Evolutionary conservation across 1,140 invertebrate species (phyloP).

Genomic region (Saccostrea cuccullata): DNA sequence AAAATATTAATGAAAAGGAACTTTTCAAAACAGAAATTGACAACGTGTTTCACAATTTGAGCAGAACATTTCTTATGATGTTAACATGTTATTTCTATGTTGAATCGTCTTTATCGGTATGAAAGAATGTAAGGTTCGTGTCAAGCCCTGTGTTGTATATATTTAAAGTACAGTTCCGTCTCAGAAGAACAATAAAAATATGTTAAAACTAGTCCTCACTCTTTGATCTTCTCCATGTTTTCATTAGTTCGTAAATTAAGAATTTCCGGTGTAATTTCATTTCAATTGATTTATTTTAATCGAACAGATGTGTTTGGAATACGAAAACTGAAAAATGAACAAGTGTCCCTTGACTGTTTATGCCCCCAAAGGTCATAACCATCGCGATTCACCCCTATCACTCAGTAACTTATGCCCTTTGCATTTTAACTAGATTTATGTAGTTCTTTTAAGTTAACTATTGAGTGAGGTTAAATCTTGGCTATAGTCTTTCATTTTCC

Average conservation of each 20-base stretch:
- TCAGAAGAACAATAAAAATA: slow-evolving; percentile 19
- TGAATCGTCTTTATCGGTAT: slow-evolving; percentile 30
- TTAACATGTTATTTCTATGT: slow-evolving; percentile 20
- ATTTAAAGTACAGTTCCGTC: slow-evolving; percentile 14
- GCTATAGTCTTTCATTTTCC: slow-evolving; percentile 15
- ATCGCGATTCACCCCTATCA: background rate
- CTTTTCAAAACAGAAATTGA: slow-evolving; percentile 18
- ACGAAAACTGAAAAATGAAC: slow-evolving; percentile 31
- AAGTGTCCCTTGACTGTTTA: background rate
- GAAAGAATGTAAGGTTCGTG: slow-evolving; percentile 20
- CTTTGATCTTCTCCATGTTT: slow-evolving; percentile 29
- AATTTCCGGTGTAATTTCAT: slow-evolving; percentile 37
- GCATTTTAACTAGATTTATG: slow-evolving; percentile 11
- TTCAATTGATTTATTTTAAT: slow-evolving; percentile 38
- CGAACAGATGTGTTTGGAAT: slow-evolving; percentile 37
- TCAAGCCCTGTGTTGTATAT: slow-evolving; percentile 15
- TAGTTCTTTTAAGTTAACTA: slow-evolving; percentile 8
- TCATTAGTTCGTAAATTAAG: slow-evolving; percentile 38
- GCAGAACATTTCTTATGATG: slow-evolving; percentile 33
- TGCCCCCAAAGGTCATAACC: background rate
- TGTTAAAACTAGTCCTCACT: slow-evolving; percentile 27
- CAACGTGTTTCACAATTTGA: slow-evolving; percentile 28
- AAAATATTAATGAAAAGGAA: slow-evolving; percentile 16
- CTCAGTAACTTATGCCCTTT: slow-evolving; percentile 7
- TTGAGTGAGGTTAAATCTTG: background rate